These are phyloP conservation scores for Alces alces DNA, from an alignment of 2,113 vertebrate species.

Conservation along the genomic window DNA sequence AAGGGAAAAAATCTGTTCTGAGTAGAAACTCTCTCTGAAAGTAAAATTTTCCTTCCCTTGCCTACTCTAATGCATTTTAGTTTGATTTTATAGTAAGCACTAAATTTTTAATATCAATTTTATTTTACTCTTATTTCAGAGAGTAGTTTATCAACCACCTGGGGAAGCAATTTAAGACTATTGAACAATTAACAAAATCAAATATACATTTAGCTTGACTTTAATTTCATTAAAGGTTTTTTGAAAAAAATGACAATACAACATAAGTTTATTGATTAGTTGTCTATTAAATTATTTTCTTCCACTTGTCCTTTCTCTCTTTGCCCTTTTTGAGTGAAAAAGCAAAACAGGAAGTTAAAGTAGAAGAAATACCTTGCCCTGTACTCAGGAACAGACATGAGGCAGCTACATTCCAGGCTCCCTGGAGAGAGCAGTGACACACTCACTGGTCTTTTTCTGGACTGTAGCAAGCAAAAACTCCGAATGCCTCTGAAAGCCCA, in stretches of 20 bases:
- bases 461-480: background rate
- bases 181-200: background rate
- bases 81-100: background rate
- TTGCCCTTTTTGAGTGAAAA: background rate
- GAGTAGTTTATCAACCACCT: background rate
- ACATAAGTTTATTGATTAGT: background rate
- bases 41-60: background rate
- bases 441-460: background rate
- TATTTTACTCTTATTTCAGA: background rate
- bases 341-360: background rate
- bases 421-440: background rate
- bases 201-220: background rate
- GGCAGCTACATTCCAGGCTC: background rate
- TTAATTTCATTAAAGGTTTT: background rate
- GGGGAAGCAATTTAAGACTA: background rate
- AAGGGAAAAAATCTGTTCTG: background rate
- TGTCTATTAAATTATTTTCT: background rate
- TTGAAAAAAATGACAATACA: background rate
- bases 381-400: background rate
- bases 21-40: background rate
- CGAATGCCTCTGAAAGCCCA: background rate
- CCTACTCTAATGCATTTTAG: background rate
- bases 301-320: background rate
- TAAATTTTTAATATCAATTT: background rate
- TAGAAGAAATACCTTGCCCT: background rate